These are phyloP conservation scores for Hymenochirus boettgeri DNA, from an alignment of 2,113 vertebrate species.

Conservation along the genomic window DNA sequence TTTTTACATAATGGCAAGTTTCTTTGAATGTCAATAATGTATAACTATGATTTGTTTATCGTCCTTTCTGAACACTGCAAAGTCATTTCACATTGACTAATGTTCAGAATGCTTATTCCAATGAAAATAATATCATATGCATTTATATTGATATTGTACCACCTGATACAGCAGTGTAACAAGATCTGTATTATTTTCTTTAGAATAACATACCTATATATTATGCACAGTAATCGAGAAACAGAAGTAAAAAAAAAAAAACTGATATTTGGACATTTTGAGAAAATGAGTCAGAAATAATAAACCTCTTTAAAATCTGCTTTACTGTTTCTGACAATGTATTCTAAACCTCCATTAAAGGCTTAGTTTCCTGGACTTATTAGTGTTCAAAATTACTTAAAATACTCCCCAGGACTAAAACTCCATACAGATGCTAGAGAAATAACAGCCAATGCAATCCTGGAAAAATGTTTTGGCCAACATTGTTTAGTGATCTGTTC, in stretches of 20 bases:
- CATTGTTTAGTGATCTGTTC: no score
- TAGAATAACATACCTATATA: not conserved
- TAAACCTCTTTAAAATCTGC: not conserved
- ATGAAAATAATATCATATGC: not conserved
- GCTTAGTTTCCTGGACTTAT: not conserved
- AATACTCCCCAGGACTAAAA: no score
- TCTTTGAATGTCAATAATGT: no score
- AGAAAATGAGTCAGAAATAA: not conserved
- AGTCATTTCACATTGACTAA: not conserved
- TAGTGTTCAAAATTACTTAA: no score
- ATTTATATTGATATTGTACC: not conserved
- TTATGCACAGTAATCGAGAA: not conserved
- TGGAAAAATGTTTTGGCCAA: no score
- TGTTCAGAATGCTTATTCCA: not conserved
- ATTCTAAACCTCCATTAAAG: not conserved
- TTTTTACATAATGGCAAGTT: no score
- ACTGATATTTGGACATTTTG: not conserved
- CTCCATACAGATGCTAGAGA: no score
- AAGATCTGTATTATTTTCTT: not conserved
- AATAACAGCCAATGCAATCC: no score
- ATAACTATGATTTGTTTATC: not conserved
- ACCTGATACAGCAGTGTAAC: not conserved
- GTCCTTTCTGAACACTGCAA: not conserved
- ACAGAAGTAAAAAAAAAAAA: not conserved
- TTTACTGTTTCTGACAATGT: not conserved